Evolutionary conservation across 2,888 invertebrate species (phyloP).

Genomic region (Hydriomena furcata): DNA sequence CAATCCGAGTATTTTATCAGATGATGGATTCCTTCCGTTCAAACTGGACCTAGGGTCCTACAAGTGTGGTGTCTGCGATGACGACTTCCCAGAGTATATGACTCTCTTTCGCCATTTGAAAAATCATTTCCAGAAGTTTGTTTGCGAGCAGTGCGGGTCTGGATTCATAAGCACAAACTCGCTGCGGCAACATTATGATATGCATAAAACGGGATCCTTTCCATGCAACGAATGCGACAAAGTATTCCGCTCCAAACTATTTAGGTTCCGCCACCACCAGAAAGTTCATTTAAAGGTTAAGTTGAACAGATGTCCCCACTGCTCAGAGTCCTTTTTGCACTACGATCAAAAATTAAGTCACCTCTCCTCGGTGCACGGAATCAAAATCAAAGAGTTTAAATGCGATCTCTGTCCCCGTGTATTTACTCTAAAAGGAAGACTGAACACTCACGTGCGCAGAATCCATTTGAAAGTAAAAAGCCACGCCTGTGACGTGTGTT

Average conservation of each 20-base stretch:
- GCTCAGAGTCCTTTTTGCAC: constrained; percentile 65
- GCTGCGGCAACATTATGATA: background rate
- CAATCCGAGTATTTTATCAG: background rate
- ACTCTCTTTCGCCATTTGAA: constrained; percentile 51
- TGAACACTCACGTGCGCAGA: constrained; percentile 53
- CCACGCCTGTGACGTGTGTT: constrained; percentile 1
- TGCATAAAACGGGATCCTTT: background rate
- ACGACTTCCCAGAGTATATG: background rate
- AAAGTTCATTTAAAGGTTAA: constrained; percentile 73
- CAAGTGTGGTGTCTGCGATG: constrained; percentile 13
- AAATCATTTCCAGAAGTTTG: constrained; percentile 52
- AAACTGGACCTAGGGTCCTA: constrained; percentile 1
- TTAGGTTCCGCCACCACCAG: constrained; percentile 73
- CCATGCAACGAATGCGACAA: constrained; percentile 73
- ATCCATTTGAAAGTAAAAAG: constrained; percentile 27
- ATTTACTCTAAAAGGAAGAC: constrained; percentile 34
- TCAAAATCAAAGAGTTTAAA: constrained; percentile 70
- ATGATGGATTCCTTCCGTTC: constrained; percentile 19
- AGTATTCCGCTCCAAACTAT: constrained; percentile 71
- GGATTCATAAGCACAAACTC: background rate
- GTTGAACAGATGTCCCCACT: constrained; percentile 68
- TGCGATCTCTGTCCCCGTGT: constrained; percentile 67
- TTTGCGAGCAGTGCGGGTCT: constrained; percentile 48
- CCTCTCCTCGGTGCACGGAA: constrained; percentile 58
- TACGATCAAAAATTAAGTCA: constrained; percentile 74